Evolutionary conservation across 2,797 vertebrate species (phyloP), one percentile per base, ranked within the genome.

Genomic region (Corythornis leucogaster): DNA sequence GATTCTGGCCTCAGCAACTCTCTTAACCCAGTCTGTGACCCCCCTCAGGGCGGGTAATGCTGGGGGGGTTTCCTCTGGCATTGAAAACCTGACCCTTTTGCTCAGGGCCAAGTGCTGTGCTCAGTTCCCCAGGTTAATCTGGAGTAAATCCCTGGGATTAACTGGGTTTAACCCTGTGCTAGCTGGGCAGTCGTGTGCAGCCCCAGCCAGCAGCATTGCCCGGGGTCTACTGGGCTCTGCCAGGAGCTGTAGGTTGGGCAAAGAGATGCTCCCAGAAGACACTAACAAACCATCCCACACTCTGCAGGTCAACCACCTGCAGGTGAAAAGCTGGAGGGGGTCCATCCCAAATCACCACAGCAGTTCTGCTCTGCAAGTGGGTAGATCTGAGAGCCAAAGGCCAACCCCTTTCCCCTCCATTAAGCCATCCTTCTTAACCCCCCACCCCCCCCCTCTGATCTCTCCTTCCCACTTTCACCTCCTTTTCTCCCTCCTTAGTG

Each of bases 61-160:
- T 22, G 1, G 31, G 42, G 54, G 25, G 25, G 43, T 75, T 80
- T 63, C 54, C 43, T 54, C 87, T 38, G 58, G 68, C 21, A 6
- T 50, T 61, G 66, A 42, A 74, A 89, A 43, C 75, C 54, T 0
- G 2, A 46, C 66, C 46, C 46, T 87, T 86, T 70, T 33, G 43
- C 87, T 9, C 1, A 17, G 38, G 79, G 66, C 66, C 80, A 87
- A 94, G 62, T 0, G 5, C 78, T 76, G 78, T 50, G 79, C 67
- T 79, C 74, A 73, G 2, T 80, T 87, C 82, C 62, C 54, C 0
- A 1, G 53, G 50, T 87, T 91, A 94, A 92, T 92, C 89, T 2
- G 1, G 73, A 68, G 31, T 75, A 95, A 89, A 89, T 63, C 91
- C 71, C 33, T 1, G 64, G 81, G 89, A 91, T 95, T 87, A 92